phyloP scores from a whole-genome alignment of 2,113 vertebrate species.

The Sceloporus tristichus region DNA sequence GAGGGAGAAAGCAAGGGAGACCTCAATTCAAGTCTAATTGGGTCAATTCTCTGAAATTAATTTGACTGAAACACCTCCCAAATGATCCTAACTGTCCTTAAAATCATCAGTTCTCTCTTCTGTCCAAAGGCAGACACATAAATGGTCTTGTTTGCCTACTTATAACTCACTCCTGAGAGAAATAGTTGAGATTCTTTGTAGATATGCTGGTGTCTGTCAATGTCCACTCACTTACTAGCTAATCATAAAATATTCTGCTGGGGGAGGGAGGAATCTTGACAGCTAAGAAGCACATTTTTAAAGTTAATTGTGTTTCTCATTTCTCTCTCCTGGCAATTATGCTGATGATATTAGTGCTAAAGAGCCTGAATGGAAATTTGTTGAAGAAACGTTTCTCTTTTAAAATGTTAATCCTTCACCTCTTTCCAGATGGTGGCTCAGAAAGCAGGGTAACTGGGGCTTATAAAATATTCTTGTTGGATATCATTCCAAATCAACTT shows the following conservation, averaged over 20 bases:
- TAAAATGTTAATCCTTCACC: slow-evolving; percentile 34
- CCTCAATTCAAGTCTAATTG: background rate
- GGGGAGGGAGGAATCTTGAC: background rate
- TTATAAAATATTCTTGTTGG: slow-evolving; percentile 23
- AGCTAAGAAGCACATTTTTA: slow-evolving; percentile 13
- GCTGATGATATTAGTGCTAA: slow-evolving; percentile 10
- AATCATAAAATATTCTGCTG: slow-evolving; percentile 7
- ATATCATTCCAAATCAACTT: slow-evolving; percentile 5
- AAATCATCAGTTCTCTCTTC: background rate
- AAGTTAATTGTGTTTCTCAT: background rate
- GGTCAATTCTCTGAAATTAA: background rate
- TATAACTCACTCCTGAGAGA: slow-evolving; percentile 4
- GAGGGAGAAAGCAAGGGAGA: no score
- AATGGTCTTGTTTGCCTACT: background rate
- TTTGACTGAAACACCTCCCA: background rate
- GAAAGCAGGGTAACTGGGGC: slow-evolving; percentile 8
- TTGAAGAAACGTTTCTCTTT: slow-evolving; percentile 15
- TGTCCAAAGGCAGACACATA: background rate
- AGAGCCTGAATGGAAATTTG: slow-evolving; percentile 19
- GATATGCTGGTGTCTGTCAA: background rate
- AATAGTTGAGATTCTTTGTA: background rate
- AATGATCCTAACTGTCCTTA: background rate
- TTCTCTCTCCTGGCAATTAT: slow-evolving; percentile 29
- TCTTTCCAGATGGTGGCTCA: slow-evolving; percentile 25
- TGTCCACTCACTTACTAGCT: background rate